Conservation (phyloP, 2,797 vertebrate species). For the Selene dorsalis region DNA sequence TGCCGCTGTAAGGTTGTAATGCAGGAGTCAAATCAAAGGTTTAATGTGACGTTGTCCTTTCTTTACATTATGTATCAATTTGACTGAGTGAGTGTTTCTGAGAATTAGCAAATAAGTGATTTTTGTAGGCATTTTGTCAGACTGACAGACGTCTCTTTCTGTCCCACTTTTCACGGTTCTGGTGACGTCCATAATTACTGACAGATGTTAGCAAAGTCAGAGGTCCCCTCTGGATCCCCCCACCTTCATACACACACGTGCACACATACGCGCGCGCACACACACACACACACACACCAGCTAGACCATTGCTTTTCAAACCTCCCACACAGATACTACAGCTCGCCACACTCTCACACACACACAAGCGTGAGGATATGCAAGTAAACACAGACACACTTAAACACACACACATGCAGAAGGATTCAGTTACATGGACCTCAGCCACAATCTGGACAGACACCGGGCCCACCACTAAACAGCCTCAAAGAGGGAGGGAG, state of each 20-base stretch:
- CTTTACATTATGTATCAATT: background rate
- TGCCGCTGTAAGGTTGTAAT: background rate
- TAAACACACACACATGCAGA: conserved; percentile 31
- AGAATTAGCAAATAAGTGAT: conserved; percentile 48
- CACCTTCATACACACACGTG: conserved; percentile 15
- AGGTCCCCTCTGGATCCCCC: conserved; percentile 53
- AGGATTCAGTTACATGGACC: conserved; percentile 81
- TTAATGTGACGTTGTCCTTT: conserved; percentile 3
- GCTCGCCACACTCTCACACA: conserved; percentile 45
- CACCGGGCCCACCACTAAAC: conserved; percentile 75
- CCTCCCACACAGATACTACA: conserved; percentile 80
- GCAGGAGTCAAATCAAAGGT: conserved; percentile 4
- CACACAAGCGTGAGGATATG: conserved; percentile 39
- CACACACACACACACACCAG: conserved; percentile 25
- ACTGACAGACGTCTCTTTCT: conserved; percentile 59
- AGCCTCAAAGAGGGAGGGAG: conserved; percentile 60
- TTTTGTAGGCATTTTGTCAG: conserved; percentile 52
- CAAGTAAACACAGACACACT: conserved; percentile 34
- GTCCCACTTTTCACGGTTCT: conserved; percentile 69
- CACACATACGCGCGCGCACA: conserved; percentile 34
- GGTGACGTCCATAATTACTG: conserved; percentile 78
- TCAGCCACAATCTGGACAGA: conserved; percentile 79
- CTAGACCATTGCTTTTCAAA: conserved; percentile 69
- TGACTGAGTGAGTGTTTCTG: conserved; percentile 26
- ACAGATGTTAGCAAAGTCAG: conserved; percentile 76